phyloP scores from a whole-genome alignment of 1,140 invertebrate species.

The Diploscapter pachys region DNA sequence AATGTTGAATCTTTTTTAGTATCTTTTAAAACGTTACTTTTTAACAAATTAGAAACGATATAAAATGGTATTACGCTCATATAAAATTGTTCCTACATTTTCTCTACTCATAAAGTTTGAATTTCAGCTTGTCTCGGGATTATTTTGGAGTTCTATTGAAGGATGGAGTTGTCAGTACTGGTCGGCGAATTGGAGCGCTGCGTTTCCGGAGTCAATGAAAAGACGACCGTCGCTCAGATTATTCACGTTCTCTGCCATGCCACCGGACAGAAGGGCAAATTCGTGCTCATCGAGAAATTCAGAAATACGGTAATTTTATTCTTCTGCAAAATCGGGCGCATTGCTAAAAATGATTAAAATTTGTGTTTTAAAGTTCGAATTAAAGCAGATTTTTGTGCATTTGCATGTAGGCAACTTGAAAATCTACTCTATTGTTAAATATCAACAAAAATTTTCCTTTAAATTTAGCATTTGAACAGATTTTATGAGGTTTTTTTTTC shows the following conservation, averaged over 20 bases:
- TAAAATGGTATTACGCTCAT: too few relatives aligned
- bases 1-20: too few relatives aligned
- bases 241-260: constrained; percentile 30
- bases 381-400: background rate
- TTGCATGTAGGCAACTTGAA: background rate
- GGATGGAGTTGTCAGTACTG: constrained; percentile 30
- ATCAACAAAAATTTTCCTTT: background rate
- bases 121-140: too few relatives aligned
- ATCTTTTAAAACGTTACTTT: too few relatives aligned
- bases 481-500: background rate
- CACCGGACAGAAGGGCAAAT: constrained; percentile 29
- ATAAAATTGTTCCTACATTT: too few relatives aligned
- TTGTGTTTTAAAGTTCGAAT: background rate
- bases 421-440: background rate
- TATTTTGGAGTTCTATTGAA: too few relatives aligned
- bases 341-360: background rate
- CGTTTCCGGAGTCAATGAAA: constrained; percentile 29
- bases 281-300: constrained; percentile 31
- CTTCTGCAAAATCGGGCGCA: background rate
- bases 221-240: constrained; percentile 24
- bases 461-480: too few relatives aligned
- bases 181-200: constrained; percentile 27
- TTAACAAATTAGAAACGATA: too few relatives aligned
- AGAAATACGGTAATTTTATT: constrained; percentile 24
- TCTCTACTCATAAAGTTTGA: too few relatives aligned